A percentile compares a stretch with the other conserved stretches of the same genome.
Evolutionary conservation across 2,888 invertebrate species (phyloP).

Genomic region (Brachylomia viminalis): DNA sequence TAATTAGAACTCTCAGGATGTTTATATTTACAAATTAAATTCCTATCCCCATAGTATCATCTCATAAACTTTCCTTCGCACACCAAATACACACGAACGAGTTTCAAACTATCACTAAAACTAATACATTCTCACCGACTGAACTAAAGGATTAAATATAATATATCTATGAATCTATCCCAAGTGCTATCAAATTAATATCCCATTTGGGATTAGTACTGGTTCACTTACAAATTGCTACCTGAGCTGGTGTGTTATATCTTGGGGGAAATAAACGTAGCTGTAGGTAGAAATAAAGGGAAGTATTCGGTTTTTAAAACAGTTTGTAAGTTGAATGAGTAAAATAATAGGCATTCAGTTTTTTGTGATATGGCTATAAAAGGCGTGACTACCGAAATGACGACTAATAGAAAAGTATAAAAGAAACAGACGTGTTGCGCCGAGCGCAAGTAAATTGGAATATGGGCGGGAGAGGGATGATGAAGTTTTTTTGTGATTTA

Average conservation of each 20-base stretch:
- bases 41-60: not conserved
- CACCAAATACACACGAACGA: not conserved
- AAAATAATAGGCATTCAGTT: no score
- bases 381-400: no score
- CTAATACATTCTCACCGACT: conserved; percentile 48
- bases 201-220: conserved; percentile 64
- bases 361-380: no score
- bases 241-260: conserved; percentile 40
- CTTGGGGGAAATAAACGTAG: conserved; percentile 13
- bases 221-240: conserved; percentile 55
- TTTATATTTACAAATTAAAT: not conserved
- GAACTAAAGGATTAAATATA: conserved; percentile 57
- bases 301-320: not conserved
- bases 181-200: conserved; percentile 63
- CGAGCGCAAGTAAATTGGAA: no score
- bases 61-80: not conserved
- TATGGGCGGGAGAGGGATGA: no score
- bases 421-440: no score
- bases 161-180: conserved; percentile 41
- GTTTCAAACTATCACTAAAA: conserved; percentile 40
- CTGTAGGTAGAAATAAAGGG: not conserved
- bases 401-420: no score
- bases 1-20: not conserved
- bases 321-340: not conserved
- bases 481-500: not conserved